Conservation (phyloP, 2,113 vertebrate species). For the Daboia siamensis region DNA sequence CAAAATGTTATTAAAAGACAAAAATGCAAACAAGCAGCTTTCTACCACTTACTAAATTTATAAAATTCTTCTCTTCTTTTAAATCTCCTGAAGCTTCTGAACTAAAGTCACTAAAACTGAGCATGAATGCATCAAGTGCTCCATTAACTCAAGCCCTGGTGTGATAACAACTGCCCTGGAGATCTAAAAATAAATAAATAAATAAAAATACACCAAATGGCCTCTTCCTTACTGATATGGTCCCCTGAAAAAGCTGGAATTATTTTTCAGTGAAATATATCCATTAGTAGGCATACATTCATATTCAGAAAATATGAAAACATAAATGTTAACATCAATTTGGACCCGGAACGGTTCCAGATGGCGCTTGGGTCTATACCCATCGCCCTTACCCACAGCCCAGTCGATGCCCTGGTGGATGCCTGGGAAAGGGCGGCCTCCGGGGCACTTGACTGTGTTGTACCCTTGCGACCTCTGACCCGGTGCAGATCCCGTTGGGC, state of each 20-base stretch:
- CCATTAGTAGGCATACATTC: background rate
- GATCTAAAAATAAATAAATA: background rate
- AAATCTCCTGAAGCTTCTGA: background rate
- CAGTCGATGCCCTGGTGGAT: too few relatives aligned
- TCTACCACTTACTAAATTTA: background rate
- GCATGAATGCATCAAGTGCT: background rate
- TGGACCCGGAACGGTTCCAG: too few relatives aligned
- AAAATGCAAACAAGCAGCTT: conserved; percentile 33
- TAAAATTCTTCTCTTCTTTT: background rate
- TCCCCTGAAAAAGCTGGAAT: background rate
- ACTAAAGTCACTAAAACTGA: background rate
- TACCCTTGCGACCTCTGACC: too few relatives aligned
- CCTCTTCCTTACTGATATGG: too few relatives aligned
- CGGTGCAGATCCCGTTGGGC: too few relatives aligned
- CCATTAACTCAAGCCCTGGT: background rate
- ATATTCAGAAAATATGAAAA: background rate
- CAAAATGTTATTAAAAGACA: background rate
- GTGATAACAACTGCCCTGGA: background rate
- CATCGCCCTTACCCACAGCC: too few relatives aligned
- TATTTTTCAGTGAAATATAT: background rate
- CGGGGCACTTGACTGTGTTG: too few relatives aligned
- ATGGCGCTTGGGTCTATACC: too few relatives aligned
- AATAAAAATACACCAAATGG: background rate
- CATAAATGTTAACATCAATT: background rate
- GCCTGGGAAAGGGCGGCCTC: too few relatives aligned